Conservation (phyloP, 2,113 vertebrate species). For the Sialia sialis region DNA sequence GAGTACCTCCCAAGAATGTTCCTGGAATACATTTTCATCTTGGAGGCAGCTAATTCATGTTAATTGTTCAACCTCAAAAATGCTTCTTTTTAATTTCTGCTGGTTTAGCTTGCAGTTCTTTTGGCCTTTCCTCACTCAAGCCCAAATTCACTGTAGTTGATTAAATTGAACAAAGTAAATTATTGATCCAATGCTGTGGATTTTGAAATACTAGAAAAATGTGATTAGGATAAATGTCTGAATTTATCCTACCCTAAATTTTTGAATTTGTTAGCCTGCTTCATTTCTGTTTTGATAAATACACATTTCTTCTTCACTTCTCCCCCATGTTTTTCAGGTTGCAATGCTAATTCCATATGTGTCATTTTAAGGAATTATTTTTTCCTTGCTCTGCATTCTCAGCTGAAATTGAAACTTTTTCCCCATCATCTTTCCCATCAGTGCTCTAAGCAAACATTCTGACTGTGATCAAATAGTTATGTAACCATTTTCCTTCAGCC, state of each 20-base stretch:
- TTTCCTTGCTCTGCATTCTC: neutral
- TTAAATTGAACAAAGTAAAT: neutral
- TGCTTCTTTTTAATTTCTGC: neutral
- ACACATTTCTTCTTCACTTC: neutral
- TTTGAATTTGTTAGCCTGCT: neutral
- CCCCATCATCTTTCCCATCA: neutral
- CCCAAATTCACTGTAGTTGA: neutral
- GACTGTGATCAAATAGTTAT: neutral
- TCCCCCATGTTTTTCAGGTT: neutral
- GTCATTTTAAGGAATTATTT: neutral
- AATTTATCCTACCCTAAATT: neutral
- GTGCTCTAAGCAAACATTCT: neutral
- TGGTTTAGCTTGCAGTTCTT: neutral
- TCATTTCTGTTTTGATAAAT: neutral
- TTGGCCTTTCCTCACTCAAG: neutral
- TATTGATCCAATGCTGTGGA: neutral
- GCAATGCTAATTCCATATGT: neutral
- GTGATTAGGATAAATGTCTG: neutral
- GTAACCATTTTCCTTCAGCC: neutral
- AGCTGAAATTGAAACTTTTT: neutral
- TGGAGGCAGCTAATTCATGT: neutral
- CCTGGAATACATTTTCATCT: neutral
- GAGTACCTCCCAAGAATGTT: neutral
- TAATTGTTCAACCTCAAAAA: neutral
- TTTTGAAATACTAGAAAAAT: neutral